Evolutionary conservation across 1,140 invertebrate species (phyloP).

Genomic region (Drosophila gunungcola): DNA sequence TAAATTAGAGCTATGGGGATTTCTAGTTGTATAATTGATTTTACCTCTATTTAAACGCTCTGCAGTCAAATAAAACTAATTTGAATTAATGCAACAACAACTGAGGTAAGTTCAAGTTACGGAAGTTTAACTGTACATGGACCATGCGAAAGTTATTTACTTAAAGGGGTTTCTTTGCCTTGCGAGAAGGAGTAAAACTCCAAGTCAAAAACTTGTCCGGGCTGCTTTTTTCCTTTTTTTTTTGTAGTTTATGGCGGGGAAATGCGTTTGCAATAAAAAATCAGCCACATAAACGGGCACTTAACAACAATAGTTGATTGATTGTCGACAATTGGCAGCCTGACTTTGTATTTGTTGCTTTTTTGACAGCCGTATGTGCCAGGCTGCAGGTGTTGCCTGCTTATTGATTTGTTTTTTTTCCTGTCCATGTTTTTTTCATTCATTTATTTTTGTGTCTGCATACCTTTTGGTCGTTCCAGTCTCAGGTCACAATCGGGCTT

Average conservation of each 20-base stretch:
- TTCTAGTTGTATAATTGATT: too few relatives aligned
- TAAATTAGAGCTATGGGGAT: too few relatives aligned
- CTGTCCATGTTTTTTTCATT: neutral
- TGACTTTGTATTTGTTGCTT: constrained; percentile 43
- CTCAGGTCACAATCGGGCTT: constrained; percentile 37
- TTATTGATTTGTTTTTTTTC: constrained; percentile 52
- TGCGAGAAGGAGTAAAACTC: constrained; percentile 13
- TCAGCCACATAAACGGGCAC: constrained; percentile 55
- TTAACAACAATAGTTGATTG: constrained; percentile 75
- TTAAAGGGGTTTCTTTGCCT: neutral
- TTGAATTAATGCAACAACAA: too few relatives aligned
- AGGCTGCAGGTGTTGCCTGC: constrained; percentile 59
- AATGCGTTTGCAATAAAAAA: constrained; percentile 73
- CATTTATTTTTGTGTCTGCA: constrained; percentile 12
- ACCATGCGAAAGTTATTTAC: constrained; percentile 5
- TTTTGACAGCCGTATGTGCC: constrained; percentile 49
- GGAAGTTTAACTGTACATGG: neutral
- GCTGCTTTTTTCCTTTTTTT: constrained; percentile 18
- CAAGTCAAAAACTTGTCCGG: constrained; percentile 5
- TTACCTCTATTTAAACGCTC: too few relatives aligned
- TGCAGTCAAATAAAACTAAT: too few relatives aligned
- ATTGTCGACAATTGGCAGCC: constrained; percentile 71
- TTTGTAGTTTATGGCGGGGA: constrained; percentile 45
- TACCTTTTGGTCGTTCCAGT: constrained; percentile 21
- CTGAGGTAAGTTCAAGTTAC: neutral